Evolutionary conservation across 2,113 vertebrate genomes (phyloP), one percentile per base, ranked within the genome.

Genomic region (Pachycephala philippinensis): DNA sequence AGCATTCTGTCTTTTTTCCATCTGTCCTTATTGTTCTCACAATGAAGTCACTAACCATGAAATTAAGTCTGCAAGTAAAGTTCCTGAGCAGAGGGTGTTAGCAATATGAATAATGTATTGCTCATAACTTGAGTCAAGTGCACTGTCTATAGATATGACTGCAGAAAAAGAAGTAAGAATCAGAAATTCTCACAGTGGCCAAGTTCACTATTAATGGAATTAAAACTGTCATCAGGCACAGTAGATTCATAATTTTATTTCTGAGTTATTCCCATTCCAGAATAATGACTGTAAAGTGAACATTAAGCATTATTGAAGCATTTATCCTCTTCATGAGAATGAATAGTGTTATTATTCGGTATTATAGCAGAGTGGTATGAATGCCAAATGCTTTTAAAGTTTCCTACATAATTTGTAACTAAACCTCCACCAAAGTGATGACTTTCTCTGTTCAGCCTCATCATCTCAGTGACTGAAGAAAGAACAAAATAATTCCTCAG

Each of bases 251-350:
- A 89, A 64, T 64, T 59, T 47, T 63, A 69, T 79, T 94, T 93
- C 89, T 91, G 81, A 79, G 65, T 94, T 91, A 57, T 89, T 80
- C 37, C 47, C 66, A 54, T 93, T 93, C 74, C 84, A 90, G 71
- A 95, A 87, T 59, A 89, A 87, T 87, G 78, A 94, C 89, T 89
- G 61, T 42, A 96, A 91, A 89, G 65, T 76, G 69, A 94, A 72
- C n/a, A 57, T 85, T 79, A 87, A 64, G 37, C 14, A 44, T 92
- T 93, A 78, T 56, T 60, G 77, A 87, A 94, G 52, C 60, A 92
- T 75, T 90, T 84, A 89, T 70, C 40, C 17, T 64, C 35, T 81
- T 90, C 47, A 64, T n/a, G 56, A 86, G 52, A 84, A 81, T 64
- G 69, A 90, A 75, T 33, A 56, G 31, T 68, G 37, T 77, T 60